phyloP scores from a whole-genome alignment of 2,113 vertebrate genomes.

The Misgurnus anguillicaudatus region DNA sequence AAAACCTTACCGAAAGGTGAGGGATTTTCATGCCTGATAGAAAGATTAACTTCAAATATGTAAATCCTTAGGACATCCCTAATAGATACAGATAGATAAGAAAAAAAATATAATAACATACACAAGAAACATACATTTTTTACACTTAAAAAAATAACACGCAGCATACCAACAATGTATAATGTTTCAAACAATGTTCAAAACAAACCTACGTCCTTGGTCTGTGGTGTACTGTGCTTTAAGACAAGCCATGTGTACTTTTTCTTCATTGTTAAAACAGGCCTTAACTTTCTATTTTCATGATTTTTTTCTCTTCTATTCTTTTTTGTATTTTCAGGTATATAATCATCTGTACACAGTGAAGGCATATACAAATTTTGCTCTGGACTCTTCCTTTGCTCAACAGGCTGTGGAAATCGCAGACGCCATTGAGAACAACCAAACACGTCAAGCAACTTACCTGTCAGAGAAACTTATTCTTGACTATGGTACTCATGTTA shows the following conservation, averaged over 20 bases:
- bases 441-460: slow-evolving; percentile 79
- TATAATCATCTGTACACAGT: slow-evolving; percentile 85
- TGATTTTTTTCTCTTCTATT: neutral
- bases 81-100: no score
- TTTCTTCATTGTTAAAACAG: slow-evolving; percentile 54
- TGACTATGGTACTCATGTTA: slow-evolving; percentile 84
- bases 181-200: no score
- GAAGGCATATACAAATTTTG: slow-evolving; percentile 74
- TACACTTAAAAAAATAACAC: no score
- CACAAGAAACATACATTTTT: no score
- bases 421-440: slow-evolving; percentile 86
- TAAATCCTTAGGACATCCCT: no score
- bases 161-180: no score
- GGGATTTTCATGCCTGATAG: no score
- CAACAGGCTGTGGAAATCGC: slow-evolving; percentile 77
- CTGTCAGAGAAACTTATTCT: slow-evolving; percentile 84
- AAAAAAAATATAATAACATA: no score
- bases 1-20: no score
- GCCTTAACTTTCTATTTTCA: neutral
- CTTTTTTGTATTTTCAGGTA: slow-evolving; percentile 82
- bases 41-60: no score
- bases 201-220: no score
- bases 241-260: slow-evolving; percentile 59
- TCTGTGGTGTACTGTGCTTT: neutral
- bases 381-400: slow-evolving; percentile 76